Conservation (phyloP, 1,140 invertebrate genomes). For the Zaprionus taronus region DNA sequence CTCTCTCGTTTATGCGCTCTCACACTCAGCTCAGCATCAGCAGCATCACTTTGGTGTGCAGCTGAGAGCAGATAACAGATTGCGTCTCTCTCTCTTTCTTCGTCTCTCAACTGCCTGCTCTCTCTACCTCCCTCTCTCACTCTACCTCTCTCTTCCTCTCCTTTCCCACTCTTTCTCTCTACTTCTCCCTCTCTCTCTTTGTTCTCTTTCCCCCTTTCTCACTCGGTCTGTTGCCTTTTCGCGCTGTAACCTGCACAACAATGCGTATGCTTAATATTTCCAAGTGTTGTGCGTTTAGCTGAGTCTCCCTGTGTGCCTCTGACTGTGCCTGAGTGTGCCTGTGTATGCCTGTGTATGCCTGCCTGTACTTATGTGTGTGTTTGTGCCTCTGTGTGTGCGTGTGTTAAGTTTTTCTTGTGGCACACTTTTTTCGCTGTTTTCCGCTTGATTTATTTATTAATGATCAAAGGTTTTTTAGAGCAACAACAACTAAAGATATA, state of each 20-base stretch:
- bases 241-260: constrained; percentile 69
- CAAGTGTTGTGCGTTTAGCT: neutral
- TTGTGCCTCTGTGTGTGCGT: neutral
- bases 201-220: neutral
- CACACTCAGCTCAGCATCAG: neutral
- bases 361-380: neutral
- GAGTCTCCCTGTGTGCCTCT: neutral
- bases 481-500: no score
- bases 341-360: neutral
- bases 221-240: constrained; percentile 19
- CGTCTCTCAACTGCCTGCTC: neutral
- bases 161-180: neutral
- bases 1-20: constrained; percentile 4
- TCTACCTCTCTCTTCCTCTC: neutral
- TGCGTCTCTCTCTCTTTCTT: neutral
- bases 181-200: constrained; percentile 39
- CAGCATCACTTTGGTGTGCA: neutral
- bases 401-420: constrained; percentile 31
- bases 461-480: constrained; percentile 31
- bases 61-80: neutral
- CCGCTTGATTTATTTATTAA: constrained; percentile 68
- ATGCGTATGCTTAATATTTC: constrained; percentile 65
- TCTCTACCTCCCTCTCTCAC: neutral
- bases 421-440: constrained; percentile 66
- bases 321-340: neutral